Base-by-base conservation (phyloP, 2,888 invertebrate genomes). In the Colletes collaris region DNA sequence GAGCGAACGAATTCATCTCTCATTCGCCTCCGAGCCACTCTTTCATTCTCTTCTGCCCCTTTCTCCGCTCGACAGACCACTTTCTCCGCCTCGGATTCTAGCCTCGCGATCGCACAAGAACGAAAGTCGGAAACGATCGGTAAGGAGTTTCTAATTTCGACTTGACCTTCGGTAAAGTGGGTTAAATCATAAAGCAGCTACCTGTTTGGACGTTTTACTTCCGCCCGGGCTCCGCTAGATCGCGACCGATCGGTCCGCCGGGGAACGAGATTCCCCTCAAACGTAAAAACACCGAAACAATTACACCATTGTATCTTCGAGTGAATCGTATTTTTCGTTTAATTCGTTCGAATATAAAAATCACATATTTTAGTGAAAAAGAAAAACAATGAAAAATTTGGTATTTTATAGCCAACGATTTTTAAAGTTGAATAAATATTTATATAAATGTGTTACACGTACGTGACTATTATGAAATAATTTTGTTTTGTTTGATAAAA, bases 71-170 rank as follows among this genome's bases (percentile, higher is more conserved):
- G 27, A 27, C 65, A 53, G 79, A 80, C 68, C 82, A 86, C 86
- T 86, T 86, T 86, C 86, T 81, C 80, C 81, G 66, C 80, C 73
- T 76, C 64, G 79, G 78, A 88, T 86, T 82, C 81, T 74, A 81
- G 69, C 63, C 62, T 66, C 66, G 69, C 58, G 70, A 79, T 77
- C 80, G 81, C 74, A 60, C 78, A 65, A 64, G 73, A 84, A 86
- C 84, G 88, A 89, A 89, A 89, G 88, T 89, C 88, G 88, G 87
- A 86, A 88, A 82, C 85, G 79, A 79, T 87, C 86, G 84, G 27
- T 27, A 86, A 81, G 79, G 81, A 88, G 88, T 88, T 89, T 89
- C 88, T 89, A 89, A 88, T 89, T 86, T 88, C 81, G 84, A 82
- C 80, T 83, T 85, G 84, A 86, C 86, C 86, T 89, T 87, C 86